Percentiles rank a stretch among this genome's conserved stretches.
Evolutionary conservation across 2,113 vertebrate genomes (phyloP).

Genomic region (Perca fluviatilis): DNA sequence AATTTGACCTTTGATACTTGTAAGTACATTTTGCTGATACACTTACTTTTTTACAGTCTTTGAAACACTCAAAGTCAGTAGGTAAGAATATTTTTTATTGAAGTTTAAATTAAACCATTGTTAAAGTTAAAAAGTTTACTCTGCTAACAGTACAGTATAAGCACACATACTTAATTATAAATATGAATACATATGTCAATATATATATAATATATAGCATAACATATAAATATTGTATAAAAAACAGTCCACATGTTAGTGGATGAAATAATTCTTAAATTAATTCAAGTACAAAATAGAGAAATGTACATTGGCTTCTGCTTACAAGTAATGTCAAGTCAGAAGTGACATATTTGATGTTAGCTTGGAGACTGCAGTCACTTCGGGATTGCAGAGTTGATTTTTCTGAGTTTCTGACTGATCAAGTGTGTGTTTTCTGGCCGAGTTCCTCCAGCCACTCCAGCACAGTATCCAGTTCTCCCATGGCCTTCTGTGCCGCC

Average conservation of each 20-base stretch:
- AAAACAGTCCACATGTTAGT: background rate
- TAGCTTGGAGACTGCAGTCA: background rate
- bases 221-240: conserved; percentile 44
- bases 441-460: conserved; percentile 87
- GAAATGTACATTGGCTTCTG: conserved; percentile 41
- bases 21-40: no score
- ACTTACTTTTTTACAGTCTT: no score
- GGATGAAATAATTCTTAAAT: conserved; percentile 13
- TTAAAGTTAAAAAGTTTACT: background rate
- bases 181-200: background rate
- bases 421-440: background rate
- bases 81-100: background rate
- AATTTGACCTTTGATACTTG: no score
- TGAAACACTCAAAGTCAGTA: background rate
- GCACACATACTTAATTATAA: conserved; percentile 1
- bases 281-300: conserved; percentile 44
- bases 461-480: conserved; percentile 90
- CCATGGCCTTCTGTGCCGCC: conserved; percentile 90
- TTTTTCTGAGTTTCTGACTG: background rate
- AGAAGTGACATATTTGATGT: background rate
- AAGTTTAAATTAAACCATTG: background rate
- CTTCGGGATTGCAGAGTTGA: background rate
- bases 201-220: no score
- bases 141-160: background rate
- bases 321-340: background rate